These are phyloP conservation scores for Diloba caeruleocephala DNA, from an alignment of 2,888 invertebrate genomes.

Conservation along the genomic window DNA sequence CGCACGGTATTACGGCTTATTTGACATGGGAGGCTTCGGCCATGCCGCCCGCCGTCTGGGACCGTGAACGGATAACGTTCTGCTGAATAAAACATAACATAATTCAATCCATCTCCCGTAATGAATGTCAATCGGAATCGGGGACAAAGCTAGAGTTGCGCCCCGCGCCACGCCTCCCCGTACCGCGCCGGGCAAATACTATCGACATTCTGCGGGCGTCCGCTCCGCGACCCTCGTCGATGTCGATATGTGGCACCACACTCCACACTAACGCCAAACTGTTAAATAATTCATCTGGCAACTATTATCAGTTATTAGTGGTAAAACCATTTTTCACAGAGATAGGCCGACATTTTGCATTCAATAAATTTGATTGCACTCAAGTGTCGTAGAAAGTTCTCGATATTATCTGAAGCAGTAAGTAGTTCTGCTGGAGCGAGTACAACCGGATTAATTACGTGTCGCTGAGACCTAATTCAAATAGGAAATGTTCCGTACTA, in stretches of 20 bases:
- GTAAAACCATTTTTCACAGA: conserved; percentile 10
- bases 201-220: conserved; percentile 17
- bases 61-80: background rate
- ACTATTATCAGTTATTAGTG: conserved; percentile 22
- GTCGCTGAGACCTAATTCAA: conserved; percentile 16
- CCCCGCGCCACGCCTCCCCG: background rate
- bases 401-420: conserved; percentile 3
- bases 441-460: conserved; percentile 41
- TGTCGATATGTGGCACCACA: conserved; percentile 20
- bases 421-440: conserved; percentile 1
- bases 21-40: background rate
- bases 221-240: conserved; percentile 12
- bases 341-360: background rate
- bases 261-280: conserved; percentile 13
- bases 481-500: conserved; percentile 1
- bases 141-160: conserved; percentile 16
- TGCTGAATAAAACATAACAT: conserved; percentile 42
- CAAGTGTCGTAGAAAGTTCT: background rate
- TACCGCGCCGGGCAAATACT: background rate
- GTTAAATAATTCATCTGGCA: conserved; percentile 35
- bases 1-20: background rate
- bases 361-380: background rate
- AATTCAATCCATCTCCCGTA: conserved; percentile 40
- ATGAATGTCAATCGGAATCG: conserved; percentile 43
- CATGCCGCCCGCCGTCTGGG: background rate